Evolutionary conservation across 2,888 invertebrate species (phyloP), one percentile per base, ranked within the genome.

Genomic region (Tetragnatha montana): DNA sequence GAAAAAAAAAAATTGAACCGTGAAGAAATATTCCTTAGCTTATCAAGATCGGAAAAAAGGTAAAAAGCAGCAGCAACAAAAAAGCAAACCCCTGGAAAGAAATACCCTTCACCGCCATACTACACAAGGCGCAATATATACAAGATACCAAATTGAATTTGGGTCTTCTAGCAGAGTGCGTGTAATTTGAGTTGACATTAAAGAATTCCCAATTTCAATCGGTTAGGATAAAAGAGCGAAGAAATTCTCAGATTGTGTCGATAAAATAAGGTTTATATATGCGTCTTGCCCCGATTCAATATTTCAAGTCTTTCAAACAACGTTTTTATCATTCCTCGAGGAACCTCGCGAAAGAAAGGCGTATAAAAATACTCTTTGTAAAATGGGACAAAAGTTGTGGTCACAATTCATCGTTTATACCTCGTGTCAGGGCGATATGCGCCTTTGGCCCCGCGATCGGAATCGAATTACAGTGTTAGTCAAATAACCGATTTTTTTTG

Each of bases 101-200:
- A 74, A 73, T 83, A 83, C 78, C 49, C 78, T 83, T 88, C 88
- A 83, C 17, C 79, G 49, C n/a, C 35, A 75, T 68, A 88, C 68
- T 83, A 73, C 80, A 47, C 81, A 19, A 84, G 83, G 89, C 47
- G 49, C 68, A 50, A 89, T 89, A 80, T 85, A 78, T 85, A 81
- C 60, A 75, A 47, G 50, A 60, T 49, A 69, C 79, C 69, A 85
- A 89, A 89, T 89, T 84, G 81, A 85, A 81, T 89, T 88, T 81
- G 80, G 80, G 81, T 88, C 70, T 71, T 76, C 80, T 75, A 35
- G 68, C 50, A 71, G 74, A 81, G 69, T 70, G 75, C 74, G 49
- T 79, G 84, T 85, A 83, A 89, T 84, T 85, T 84, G 69, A 85
- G 75, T 73, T 85, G 81, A 81, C 89, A 82, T 89, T 89, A 89